Conservation (phyloP, 2,888 invertebrate species). For the Agrotis clavis region DNA sequence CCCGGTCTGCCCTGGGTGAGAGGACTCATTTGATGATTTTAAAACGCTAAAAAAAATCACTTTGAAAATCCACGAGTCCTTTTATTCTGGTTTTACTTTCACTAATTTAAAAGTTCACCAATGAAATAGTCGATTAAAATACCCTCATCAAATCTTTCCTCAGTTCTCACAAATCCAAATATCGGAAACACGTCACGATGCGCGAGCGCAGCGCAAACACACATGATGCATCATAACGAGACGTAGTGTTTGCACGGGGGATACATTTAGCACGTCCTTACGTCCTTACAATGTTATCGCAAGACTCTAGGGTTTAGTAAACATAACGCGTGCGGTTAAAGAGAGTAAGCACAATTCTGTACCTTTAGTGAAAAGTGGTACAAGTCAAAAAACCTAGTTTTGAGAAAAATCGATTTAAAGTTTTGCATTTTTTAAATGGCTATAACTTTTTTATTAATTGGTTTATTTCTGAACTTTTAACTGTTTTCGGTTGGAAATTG, state of each 20-base stretch:
- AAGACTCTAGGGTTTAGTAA: slow-evolving; percentile 64
- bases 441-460: no score
- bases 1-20: no score
- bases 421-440: no score
- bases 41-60: no score
- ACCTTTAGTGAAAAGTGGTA: no score
- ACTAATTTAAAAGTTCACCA: not conserved
- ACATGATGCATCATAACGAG: slow-evolving; percentile 65
- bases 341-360: slow-evolving; percentile 53
- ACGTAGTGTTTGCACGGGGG: slow-evolving; percentile 55
- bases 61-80: not conserved
- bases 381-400: no score
- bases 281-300: slow-evolving; percentile 70
- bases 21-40: no score
- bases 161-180: slow-evolving; percentile 55
- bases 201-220: slow-evolving; percentile 55
- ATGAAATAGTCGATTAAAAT: slow-evolving; percentile 9
- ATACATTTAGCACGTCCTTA: slow-evolving; percentile 71
- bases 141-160: slow-evolving; percentile 14
- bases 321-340: slow-evolving; percentile 62
- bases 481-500: no score
- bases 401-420: no score
- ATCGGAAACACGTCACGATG: slow-evolving; percentile 61
- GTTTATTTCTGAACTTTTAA: no score
- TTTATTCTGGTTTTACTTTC: no score